A percentile compares a stretch with the other conserved stretches of the same genome.
These are phyloP conservation scores for Lophochroa leadbeateri DNA, from an alignment of 2,113 vertebrate species.

Conservation along the genomic window DNA sequence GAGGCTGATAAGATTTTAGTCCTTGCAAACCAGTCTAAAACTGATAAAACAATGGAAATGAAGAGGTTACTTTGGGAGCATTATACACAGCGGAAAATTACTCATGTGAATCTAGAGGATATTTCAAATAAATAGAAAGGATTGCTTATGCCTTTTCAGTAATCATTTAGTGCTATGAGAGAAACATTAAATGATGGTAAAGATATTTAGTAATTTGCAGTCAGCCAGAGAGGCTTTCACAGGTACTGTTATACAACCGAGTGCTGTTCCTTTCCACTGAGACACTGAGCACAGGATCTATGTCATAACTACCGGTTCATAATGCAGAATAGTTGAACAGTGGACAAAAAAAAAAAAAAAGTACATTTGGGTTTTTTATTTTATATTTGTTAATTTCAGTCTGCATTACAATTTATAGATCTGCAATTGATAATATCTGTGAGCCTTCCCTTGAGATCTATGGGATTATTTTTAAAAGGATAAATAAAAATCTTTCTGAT, in stretches of 20 bases:
- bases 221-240: conserved; percentile 28
- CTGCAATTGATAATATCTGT: not conserved
- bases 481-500: not conserved
- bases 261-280: conserved; percentile 19
- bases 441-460: not conserved
- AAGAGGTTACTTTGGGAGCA: conserved; percentile 80
- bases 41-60: conserved; percentile 85
- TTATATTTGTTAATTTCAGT: not conserved
- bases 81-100: conserved; percentile 77
- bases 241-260: not conserved
- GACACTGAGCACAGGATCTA: conserved; percentile 29
- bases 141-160: conserved; percentile 29
- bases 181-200: conserved; percentile 31
- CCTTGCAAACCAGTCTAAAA: not conserved
- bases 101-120: conserved; percentile 72
- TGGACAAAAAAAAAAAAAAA: conserved; percentile 15
- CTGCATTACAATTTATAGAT: not conserved
- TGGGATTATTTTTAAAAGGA: not conserved
- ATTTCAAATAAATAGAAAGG: conserved; percentile 61
- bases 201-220: conserved; percentile 46
- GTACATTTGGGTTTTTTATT: not conserved
- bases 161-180: conserved; percentile 39
- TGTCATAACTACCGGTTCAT: conserved; percentile 15
- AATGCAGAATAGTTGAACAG: conserved; percentile 12
- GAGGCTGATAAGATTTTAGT: not conserved